Conservation (phyloP, 1,140 invertebrate genomes). For the Listronotus bonariensis region DNA sequence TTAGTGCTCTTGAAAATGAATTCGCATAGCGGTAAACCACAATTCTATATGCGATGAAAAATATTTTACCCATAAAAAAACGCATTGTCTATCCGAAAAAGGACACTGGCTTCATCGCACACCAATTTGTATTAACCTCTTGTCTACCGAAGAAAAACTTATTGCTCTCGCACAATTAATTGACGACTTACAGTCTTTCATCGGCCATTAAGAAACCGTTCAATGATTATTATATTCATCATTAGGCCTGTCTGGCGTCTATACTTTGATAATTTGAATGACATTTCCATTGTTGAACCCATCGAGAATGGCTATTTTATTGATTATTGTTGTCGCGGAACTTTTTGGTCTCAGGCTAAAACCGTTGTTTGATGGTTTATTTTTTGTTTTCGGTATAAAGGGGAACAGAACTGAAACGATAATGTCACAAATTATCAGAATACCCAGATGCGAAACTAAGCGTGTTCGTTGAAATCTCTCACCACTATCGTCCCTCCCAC, state of each 20-base stretch:
- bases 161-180: constrained; percentile 36
- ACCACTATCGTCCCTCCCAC: too few species aligned
- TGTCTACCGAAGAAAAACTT: constrained; percentile 33
- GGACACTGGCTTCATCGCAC: constrained; percentile 13
- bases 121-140: constrained; percentile 25
- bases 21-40: too few species aligned
- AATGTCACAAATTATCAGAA: too few species aligned
- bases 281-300: constrained; percentile 29
- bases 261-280: constrained; percentile 34
- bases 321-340: constrained; percentile 20
- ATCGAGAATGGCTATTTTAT: constrained; percentile 21
- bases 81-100: constrained; percentile 11
- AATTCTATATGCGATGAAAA: too few species aligned
- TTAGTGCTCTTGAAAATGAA: too few species aligned
- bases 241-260: constrained; percentile 28
- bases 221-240: constrained; percentile 37
- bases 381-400: too few species aligned
- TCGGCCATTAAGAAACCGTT: constrained; percentile 32
- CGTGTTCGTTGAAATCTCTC: too few species aligned
- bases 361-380: too few species aligned
- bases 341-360: background rate
- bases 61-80: constrained; percentile 2
- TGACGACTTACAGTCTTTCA: constrained; percentile 28
- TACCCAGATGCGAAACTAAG: too few species aligned
- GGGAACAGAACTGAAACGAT: too few species aligned